Evolutionary conservation across 2,797 vertebrate genomes (phyloP).

Genomic region (Cirrhinus molitorella): DNA sequence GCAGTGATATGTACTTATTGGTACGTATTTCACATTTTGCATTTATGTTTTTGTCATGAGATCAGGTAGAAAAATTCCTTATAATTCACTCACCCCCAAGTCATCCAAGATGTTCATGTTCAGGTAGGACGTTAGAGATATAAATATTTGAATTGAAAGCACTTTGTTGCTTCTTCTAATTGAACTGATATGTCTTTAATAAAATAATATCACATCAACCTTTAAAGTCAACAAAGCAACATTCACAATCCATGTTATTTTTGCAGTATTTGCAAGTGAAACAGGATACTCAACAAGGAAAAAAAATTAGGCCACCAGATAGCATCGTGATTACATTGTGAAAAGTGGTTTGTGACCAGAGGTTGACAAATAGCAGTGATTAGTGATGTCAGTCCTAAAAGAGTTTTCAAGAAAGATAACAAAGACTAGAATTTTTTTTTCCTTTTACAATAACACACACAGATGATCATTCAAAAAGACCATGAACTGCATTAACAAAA

Average conservation of each 20-base stretch:
- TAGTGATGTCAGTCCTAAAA: constrained; percentile 7
- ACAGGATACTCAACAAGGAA: neutral
- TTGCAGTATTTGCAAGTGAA: neutral
- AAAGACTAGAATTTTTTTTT: neutral
- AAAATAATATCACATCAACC: neutral
- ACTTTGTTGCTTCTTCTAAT: neutral
- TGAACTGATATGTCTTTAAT: constrained; percentile 15
- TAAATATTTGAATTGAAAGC: too few species aligned
- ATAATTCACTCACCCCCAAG: too few species aligned
- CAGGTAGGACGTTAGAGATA: too few species aligned
- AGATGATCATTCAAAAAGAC: constrained; percentile 1
- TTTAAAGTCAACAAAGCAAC: neutral
- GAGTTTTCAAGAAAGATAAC: neutral
- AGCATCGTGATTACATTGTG: neutral
- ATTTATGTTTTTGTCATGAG: too few species aligned
- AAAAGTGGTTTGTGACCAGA: constrained; percentile 9
- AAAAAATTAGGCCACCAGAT: neutral
- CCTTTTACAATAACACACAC: neutral
- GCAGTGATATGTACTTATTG: too few species aligned
- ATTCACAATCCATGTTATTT: neutral
- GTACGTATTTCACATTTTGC: too few species aligned
- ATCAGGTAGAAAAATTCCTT: too few species aligned
- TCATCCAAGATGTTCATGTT: too few species aligned
- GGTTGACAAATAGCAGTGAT: constrained; percentile 11
- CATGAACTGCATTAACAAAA: neutral